These are phyloP conservation scores for Stenolophus ochropezus DNA, from an alignment of 2,888 invertebrate species.

Conservation along the genomic window DNA sequence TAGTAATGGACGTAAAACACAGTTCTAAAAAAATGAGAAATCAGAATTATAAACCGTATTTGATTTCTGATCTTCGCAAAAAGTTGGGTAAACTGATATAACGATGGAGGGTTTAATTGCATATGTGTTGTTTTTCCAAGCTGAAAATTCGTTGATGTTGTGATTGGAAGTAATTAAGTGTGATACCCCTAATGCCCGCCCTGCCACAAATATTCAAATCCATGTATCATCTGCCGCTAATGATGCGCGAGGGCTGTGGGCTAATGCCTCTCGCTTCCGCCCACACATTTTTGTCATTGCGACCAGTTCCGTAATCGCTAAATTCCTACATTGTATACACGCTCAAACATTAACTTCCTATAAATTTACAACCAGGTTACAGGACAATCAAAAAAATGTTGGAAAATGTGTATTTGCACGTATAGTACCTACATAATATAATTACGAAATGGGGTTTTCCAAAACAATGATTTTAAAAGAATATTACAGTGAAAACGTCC, in stretches of 20 bases:
- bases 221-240: constrained; percentile 60
- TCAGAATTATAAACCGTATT: too few species aligned
- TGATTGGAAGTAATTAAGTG: constrained; percentile 58
- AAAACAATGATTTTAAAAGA: too few species aligned
- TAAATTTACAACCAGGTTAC: too few species aligned
- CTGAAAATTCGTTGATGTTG: constrained; percentile 30
- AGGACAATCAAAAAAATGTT: too few species aligned
- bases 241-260: constrained; percentile 40
- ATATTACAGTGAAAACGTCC: too few species aligned
- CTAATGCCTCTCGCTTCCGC: constrained; percentile 33
- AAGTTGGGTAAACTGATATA: not conserved
- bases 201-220: constrained; percentile 57
- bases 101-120: not conserved
- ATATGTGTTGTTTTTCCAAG: not conserved
- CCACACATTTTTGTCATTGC: constrained; percentile 47
- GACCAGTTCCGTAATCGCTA: not conserved
- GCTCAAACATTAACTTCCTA: too few species aligned
- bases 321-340: not conserved
- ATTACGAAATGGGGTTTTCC: too few species aligned
- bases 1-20: too few species aligned
- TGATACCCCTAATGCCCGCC: constrained; percentile 1
- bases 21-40: too few species aligned
- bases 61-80: not conserved
- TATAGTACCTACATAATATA: too few species aligned
- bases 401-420: too few species aligned